These are phyloP conservation scores for Actinernus sp. DNA, from an alignment of 92 coral and sea anemone genomes.

Conservation along the genomic window DNA sequence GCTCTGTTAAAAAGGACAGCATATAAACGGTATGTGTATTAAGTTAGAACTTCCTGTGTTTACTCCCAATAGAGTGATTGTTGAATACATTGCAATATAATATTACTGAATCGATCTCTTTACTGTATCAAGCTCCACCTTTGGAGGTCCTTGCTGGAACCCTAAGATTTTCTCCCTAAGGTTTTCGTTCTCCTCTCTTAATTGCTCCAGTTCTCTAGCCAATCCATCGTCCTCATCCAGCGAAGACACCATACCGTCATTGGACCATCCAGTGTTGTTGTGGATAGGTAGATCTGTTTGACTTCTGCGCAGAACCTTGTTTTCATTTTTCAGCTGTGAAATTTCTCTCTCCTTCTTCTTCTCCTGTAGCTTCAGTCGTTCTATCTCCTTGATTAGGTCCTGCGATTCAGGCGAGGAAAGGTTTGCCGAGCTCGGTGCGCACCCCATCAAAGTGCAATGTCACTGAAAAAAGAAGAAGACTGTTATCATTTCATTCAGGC, in stretches of 20 bases:
- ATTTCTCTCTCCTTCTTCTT: conserved; percentile 45
- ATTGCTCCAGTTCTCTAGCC: neutral
- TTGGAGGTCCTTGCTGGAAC: no score
- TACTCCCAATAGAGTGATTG: no score
- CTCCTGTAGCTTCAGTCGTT: conserved; percentile 24
- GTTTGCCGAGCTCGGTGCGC: neutral
- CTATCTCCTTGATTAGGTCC: conserved; percentile 36
- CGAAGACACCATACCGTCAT: neutral
- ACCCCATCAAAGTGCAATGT: no score
- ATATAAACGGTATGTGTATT: no score
- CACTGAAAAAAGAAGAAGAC: no score
- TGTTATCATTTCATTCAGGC: no score
- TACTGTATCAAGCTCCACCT: no score
- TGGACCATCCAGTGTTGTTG: neutral
- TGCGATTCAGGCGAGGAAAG: neutral
- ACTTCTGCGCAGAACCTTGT: conserved; percentile 9
- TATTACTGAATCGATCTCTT: no score
- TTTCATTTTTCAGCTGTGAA: conserved; percentile 17
- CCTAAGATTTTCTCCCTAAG: neutral
- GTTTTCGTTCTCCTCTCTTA: neutral
- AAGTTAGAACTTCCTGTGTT: no score
- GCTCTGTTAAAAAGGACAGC: no score
- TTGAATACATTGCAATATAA: no score
- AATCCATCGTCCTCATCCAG: neutral
- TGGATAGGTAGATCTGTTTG: neutral